A percentile compares a stretch with the other conserved stretches of the same genome.
phyloP scores from a whole-genome alignment of 2,888 invertebrate genomes.

The Polyploca ridens region DNA sequence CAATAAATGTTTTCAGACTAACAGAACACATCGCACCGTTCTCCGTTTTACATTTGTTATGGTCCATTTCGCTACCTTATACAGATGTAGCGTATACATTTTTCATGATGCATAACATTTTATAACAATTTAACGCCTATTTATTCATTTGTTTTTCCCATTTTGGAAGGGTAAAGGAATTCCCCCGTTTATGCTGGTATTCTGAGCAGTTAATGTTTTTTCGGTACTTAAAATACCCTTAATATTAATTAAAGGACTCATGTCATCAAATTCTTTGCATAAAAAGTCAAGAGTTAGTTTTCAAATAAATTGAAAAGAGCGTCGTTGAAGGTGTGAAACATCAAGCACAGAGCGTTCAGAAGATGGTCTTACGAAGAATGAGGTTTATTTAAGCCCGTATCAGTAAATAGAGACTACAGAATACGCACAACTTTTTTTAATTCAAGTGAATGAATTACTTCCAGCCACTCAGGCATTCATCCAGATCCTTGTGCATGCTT shows the following conservation, averaged over 20 bases:
- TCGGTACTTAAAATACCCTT: no score
- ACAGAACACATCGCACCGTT: conserved; percentile 31
- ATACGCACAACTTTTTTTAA: neutral
- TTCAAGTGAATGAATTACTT: conserved; percentile 10
- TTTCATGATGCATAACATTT: neutral
- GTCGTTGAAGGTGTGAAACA: neutral
- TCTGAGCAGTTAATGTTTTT: neutral
- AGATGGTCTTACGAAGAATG: neutral
- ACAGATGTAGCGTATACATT: conserved; percentile 13
- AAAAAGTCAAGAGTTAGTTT: neutral
- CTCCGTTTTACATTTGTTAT: conserved; percentile 34
- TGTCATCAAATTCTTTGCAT: neutral
- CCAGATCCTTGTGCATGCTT: conserved; percentile 21
- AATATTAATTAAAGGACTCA: no score
- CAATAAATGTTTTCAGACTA: conserved; percentile 59
- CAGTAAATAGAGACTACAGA: neutral
- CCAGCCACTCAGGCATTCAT: conserved; percentile 27
- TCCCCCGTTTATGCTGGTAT: neutral
- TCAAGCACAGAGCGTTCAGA: neutral
- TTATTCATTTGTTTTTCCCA: neutral
- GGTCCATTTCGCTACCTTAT: conserved; percentile 48
- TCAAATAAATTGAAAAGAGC: neutral
- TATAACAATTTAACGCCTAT: neutral
- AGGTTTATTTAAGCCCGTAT: neutral
- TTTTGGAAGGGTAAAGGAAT: neutral